A percentile compares a stretch with the other conserved stretches of the same genome.
Evolutionary conservation across 2,797 vertebrate genomes (phyloP).

Genomic region (Schizopygopsis malacanthus): DNA sequence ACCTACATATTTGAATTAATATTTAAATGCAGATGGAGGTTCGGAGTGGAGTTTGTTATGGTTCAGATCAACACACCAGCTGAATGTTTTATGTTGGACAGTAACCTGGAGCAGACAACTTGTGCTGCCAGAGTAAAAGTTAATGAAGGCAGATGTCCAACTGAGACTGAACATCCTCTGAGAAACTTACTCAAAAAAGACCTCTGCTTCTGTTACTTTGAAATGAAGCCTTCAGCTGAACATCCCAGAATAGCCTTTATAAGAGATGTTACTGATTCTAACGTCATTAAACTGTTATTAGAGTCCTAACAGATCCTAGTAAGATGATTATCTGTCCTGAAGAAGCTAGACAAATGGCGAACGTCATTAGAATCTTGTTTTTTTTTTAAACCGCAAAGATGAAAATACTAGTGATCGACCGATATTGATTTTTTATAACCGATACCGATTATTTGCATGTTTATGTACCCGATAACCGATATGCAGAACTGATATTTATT

Average conservation of each 20-base stretch:
- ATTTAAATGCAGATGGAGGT: background rate
- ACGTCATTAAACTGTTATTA: background rate
- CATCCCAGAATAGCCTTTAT: background rate
- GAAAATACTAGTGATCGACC: background rate
- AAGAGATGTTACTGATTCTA: background rate
- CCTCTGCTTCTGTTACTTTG: background rate
- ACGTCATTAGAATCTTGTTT: background rate
- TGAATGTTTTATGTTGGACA: background rate
- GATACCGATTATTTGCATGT: no score
- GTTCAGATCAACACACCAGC: background rate
- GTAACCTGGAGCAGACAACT: background rate
- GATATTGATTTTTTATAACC: no score
- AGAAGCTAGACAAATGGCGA: background rate
- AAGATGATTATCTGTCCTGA: background rate
- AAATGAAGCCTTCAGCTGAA: background rate
- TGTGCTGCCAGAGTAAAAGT: background rate
- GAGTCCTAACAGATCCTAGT: background rate
- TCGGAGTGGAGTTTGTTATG: background rate
- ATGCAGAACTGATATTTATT: no score
- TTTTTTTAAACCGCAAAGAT: background rate
- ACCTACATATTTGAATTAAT: conserved; percentile 20
- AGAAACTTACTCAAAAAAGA: background rate
- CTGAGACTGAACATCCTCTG: conserved; percentile 12
- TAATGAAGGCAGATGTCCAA: conserved; percentile 29
- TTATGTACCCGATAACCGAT: no score